Conservation (phyloP, 1,140 invertebrate genomes). For the Plectrocnemia conspersa region DNA sequence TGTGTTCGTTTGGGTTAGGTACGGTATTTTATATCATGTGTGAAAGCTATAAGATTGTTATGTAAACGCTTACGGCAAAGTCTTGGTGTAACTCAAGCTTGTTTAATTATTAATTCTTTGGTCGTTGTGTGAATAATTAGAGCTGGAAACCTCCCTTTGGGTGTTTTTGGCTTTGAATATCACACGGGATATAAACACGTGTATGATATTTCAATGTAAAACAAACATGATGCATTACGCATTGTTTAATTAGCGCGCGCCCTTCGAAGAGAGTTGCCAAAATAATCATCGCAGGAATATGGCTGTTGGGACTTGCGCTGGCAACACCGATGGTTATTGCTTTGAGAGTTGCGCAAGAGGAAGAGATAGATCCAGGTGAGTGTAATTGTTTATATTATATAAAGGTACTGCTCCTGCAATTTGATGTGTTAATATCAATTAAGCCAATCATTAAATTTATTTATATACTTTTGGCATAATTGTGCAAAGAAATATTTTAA, state of each 20-base stretch:
- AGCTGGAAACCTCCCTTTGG: too few relatives aligned
- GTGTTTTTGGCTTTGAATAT: too few relatives aligned
- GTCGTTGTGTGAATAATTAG: too few relatives aligned
- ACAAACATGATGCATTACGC: background rate
- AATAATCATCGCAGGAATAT: constrained; percentile 57
- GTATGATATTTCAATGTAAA: background rate
- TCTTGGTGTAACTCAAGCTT: too few relatives aligned
- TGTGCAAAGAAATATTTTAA: background rate
- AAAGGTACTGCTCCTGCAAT: too few relatives aligned
- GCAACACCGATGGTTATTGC: constrained; percentile 57
- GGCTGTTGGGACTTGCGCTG: constrained; percentile 52
- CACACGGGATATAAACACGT: background rate
- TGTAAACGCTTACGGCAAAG: too few relatives aligned
- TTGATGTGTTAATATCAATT: too few relatives aligned
- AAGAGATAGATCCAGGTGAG: constrained; percentile 22
- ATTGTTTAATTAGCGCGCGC: constrained; percentile 48
- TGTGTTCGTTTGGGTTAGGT: too few relatives aligned
- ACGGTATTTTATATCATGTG: too few relatives aligned
- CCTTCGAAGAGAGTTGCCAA: constrained; percentile 58
- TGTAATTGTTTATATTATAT: too few relatives aligned
- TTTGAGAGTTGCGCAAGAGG: constrained; percentile 45
- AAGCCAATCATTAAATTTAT: background rate
- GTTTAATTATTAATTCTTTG: too few relatives aligned
- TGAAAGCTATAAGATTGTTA: too few relatives aligned
- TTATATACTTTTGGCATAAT: background rate